Conservation (phyloP, 2,797 vertebrate species). For the Ibycter americanus region DNA sequence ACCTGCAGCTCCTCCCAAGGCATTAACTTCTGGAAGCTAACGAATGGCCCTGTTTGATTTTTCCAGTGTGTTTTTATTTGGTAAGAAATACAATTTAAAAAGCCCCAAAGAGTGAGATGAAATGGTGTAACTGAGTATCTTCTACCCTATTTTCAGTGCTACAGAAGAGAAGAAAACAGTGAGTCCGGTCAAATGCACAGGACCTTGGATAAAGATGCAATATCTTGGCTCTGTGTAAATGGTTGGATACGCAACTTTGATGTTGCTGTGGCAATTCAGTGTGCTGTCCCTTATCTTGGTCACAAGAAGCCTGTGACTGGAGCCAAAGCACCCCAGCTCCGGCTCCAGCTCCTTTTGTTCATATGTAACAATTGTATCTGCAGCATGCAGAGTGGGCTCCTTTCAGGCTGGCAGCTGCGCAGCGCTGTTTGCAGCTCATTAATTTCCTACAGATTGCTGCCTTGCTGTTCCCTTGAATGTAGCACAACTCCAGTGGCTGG, state of each 20-base stretch:
- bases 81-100: neutral
- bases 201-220: neutral
- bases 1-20: neutral
- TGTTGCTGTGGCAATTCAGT: neutral
- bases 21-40: neutral
- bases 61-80: neutral
- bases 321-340: neutral
- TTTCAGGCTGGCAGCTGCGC: slow-evolving; percentile 53
- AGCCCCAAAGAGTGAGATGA: neutral
- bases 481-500: neutral
- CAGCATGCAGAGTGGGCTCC: neutral
- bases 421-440: slow-evolving; percentile 56
- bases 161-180: neutral
- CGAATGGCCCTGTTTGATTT: neutral
- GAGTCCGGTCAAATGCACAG: neutral
- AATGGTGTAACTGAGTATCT: neutral
- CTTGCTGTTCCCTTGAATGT: slow-evolving; percentile 3
- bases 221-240: neutral
- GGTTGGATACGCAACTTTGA: neutral
- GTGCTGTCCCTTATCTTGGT: slow-evolving; percentile 27
- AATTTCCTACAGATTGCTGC: slow-evolving; percentile 57
- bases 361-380: slow-evolving; percentile 30
- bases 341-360: slow-evolving; percentile 31
- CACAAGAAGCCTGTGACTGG: neutral
- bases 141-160: neutral